Evolutionary conservation across 2,113 vertebrate species (phyloP), one percentile per base, ranked within the genome.

Genomic region (Todiramphus saurophagus): DNA sequence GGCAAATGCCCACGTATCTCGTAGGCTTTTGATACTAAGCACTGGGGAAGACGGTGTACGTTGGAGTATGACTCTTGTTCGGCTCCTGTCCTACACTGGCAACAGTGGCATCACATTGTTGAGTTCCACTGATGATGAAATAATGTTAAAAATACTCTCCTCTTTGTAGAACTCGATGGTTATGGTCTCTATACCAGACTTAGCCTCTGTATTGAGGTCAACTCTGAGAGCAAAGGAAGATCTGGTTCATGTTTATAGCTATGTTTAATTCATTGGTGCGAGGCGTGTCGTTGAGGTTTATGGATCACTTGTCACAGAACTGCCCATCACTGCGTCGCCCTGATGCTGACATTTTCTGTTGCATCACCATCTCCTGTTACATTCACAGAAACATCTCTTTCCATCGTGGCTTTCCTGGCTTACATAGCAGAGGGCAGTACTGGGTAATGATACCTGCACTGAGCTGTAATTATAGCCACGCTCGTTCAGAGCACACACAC

Each of bases 371-470:
- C n/a, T 85, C 50, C 53, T 48, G 35, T 74, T 62, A 3, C 24
- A 2, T n/a, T 64, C 39, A 30, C 4, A 4, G 55, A 67, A 75
- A 51, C 11, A 0, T 66, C 75, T 43, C 63, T 33, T 53, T 33
- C 37, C 10, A 0, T 33, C 5, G 21, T 28, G 39, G 15, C 19
- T 33, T 75, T 73, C 59, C 31, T 2, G 18, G 28, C 6, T 43
- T 10, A 16, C 8, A 1, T 3, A 18, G 10, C 56, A 6, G 25
- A 9, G 70, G 64, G 8, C 23, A 17, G 6, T 4, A 10, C 2
- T n/a, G 72, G 25, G 33, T 43, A 23, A 23, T 0, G 2, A 16
- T 15, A 21, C 48, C 51, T 11, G 31, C 16, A 1, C 41, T 14
- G 67, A 80, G 72, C 87, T 74, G 81, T 59, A 13, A 4, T 62